Base-by-base conservation (phyloP, 2,797 vertebrate species). In the Cuculus canorus region DNA sequence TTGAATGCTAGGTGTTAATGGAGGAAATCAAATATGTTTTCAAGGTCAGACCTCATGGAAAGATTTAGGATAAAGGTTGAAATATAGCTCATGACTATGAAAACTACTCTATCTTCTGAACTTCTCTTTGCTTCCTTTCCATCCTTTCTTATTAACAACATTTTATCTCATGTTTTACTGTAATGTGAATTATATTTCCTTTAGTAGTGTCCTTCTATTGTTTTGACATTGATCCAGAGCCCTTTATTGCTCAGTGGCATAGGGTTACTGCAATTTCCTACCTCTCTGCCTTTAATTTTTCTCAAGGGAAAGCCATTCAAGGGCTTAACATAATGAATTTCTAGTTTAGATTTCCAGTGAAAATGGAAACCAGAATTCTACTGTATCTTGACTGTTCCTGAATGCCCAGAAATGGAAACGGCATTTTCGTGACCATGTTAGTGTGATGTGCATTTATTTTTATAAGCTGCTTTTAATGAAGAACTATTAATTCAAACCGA, bases 211-310 rank as follows among this genome's bases (percentile, higher is more conserved):
- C 81, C 50, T 93, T 96, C 85, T 91, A 69, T 89, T 95, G 66
- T 83, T 83, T 75, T 96, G 96, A 96, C 88, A 13, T 93, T 88
- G 77, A 96, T 96, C 95, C 93, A 97, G 88, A 95, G 80, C 86
- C 86, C 82, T 84, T 93, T 90, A 92, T 69, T 95, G 75, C 88
- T 97, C 86, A 80, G 69, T 95, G 85, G 82, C 91, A 52, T 97
- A 94, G 79, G 70, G 83, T 97, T 97, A 91, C 96, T 95, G 76
- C 93, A 94, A 96, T 97, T 97, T 97, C 96, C 96, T 98, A 96
- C 92, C 69, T 93, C 86, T 93, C 5, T 96, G 90, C 59, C 82
- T 97, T 97, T 97, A 96, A 97, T 96, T 96, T 97, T 96, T 80
- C 96, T 90, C 92, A 70, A 81, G 94, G 95, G 97, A 94, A 96